These are phyloP conservation scores for Geodia barretti DNA, from an alignment of 37 sponge, comb jelly and placozoan genomes.

Conservation along the genomic window DNA sequence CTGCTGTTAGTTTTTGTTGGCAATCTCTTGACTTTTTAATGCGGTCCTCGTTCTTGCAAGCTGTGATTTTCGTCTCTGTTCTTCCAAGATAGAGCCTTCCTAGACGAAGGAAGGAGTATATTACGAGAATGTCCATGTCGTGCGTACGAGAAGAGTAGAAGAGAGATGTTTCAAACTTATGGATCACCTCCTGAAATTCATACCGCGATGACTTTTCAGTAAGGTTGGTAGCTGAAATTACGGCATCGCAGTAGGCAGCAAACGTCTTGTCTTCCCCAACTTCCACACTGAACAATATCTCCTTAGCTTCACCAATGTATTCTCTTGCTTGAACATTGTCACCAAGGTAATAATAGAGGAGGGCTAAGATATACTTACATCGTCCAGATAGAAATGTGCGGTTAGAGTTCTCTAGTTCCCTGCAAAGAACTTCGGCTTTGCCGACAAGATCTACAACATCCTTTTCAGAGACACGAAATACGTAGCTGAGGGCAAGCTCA, in stretches of 20 bases:
- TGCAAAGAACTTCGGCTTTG: constrained; percentile 1
- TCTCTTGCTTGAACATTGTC: neutral
- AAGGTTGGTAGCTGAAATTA: neutral
- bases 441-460: neutral
- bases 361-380: constrained; percentile 16
- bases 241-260: constrained; percentile 20
- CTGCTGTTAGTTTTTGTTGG: neutral
- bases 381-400: constrained; percentile 6
- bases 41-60: neutral
- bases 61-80: constrained; percentile 3
- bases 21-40: constrained; percentile 4
- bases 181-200: neutral
- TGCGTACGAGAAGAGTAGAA: neutral
- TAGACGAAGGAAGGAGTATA: constrained; percentile 7
- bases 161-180: constrained; percentile 18
- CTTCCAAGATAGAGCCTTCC: constrained; percentile 9
- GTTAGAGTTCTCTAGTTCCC: neutral
- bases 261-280: constrained; percentile 20
- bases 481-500: constrained; percentile 18
- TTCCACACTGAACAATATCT: constrained; percentile 9
- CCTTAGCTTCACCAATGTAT: constrained; percentile 7
- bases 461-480: constrained; percentile 5
- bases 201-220: constrained; percentile 13
- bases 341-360: neutral
- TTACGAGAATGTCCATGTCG: constrained; percentile 11